phyloP scores from a whole-genome alignment of 2,888 invertebrate genomes.

The Urechis unicinctus region DNA sequence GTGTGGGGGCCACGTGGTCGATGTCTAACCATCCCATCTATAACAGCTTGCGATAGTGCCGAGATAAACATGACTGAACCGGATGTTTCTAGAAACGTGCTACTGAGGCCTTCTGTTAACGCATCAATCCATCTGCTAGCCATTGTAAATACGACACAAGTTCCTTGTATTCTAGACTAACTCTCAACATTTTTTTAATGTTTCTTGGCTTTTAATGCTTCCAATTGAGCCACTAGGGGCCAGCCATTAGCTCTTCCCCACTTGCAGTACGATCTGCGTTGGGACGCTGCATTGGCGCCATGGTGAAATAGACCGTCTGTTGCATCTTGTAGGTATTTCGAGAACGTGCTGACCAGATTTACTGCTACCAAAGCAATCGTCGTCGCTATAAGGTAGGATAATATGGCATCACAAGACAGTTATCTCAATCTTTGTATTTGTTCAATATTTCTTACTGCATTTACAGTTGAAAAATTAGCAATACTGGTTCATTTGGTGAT shows the following conservation, averaged over 20 bases:
- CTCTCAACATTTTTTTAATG: not conserved
- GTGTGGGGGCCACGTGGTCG: not conserved
- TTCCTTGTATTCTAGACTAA: not conserved
- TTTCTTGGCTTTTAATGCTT: not conserved
- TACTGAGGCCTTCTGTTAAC: constrained; percentile 1
- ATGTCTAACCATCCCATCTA: constrained; percentile 1
- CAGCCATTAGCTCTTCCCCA: constrained; percentile 11
- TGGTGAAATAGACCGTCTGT: constrained; percentile 3
- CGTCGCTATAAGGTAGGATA: no score
- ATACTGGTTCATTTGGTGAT: no score
- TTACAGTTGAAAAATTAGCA: no score
- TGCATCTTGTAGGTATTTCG: constrained; percentile 1
- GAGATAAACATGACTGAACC: constrained; percentile 4
- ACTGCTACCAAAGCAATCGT: no score
- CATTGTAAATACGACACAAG: not conserved
- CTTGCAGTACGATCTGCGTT: constrained; percentile 3
- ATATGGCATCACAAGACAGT: no score
- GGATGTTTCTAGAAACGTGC: constrained; percentile 7
- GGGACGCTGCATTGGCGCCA: constrained; percentile 5
- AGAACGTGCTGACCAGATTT: not conserved
- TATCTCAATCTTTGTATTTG: no score
- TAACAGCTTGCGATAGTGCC: not conserved
- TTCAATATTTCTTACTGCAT: no score
- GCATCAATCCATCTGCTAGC: not conserved
- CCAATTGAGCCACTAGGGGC: constrained; percentile 6